phyloP scores from a whole-genome alignment of 2,113 vertebrate genomes.

The Spea multiplicata region DNA sequence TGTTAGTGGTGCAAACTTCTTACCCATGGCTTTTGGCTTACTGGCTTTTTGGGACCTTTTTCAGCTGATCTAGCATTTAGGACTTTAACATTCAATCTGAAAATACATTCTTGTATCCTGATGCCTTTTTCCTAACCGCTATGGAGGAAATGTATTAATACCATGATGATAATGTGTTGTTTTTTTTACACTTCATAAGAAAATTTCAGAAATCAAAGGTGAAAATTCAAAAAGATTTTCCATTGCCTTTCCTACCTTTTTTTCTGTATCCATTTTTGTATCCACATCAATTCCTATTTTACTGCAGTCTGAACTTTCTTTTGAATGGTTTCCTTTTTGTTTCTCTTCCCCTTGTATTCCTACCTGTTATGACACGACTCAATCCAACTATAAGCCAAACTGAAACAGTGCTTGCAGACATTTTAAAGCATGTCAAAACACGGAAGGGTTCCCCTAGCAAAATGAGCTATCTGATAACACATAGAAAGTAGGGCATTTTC shows the following conservation, averaged over 20 bases:
- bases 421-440: conserved; percentile 39
- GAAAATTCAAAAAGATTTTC: too few species aligned
- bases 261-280: neutral
- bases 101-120: too few species aligned
- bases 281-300: neutral
- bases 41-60: too few species aligned
- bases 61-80: too few species aligned
- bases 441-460: conserved; percentile 30
- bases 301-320: conserved; percentile 20
- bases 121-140: too few species aligned
- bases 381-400: conserved; percentile 26
- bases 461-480: conserved; percentile 25
- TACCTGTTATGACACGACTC: conserved; percentile 38
- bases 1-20: too few species aligned
- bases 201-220: too few species aligned
- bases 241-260: neutral
- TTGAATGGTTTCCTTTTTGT: conserved; percentile 17
- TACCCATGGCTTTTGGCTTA: too few species aligned
- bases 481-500: conserved; percentile 11
- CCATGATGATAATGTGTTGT: too few species aligned
- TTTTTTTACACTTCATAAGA: too few species aligned
- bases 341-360: conserved; percentile 32
- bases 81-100: too few species aligned
- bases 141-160: too few species aligned
- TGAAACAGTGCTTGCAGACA: conserved; percentile 7